Conservation (phyloP, 2,888 invertebrate genomes). For the Ophraella communa region DNA sequence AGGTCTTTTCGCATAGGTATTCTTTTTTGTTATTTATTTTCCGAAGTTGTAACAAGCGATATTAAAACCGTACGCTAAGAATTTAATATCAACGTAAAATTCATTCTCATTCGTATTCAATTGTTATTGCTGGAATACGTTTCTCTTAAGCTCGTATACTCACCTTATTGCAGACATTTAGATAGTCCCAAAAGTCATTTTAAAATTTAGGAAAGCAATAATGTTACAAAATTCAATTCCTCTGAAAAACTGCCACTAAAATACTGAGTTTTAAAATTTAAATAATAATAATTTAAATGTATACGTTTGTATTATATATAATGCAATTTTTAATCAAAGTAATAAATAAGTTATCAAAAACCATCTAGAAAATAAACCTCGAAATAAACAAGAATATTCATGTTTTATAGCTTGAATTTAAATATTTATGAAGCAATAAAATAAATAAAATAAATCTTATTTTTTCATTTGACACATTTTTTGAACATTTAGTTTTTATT, state of each 20-base stretch:
- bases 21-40: conserved; percentile 14
- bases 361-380: background rate
- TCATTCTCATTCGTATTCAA: background rate
- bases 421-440: background rate
- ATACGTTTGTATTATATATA: background rate
- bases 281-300: no score
- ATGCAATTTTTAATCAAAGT: background rate
- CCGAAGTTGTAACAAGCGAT: conserved; percentile 5
- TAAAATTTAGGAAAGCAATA: no score
- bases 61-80: conserved; percentile 5
- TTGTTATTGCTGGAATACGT: background rate
- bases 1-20: no score
- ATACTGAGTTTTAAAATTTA: no score
- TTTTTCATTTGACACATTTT: background rate
- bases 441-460: background rate
- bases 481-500: background rate
- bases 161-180: no score
- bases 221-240: no score
- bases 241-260: no score
- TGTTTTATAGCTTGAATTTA: background rate
- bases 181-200: no score
- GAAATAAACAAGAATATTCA: background rate
- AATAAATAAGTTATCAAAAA: background rate
- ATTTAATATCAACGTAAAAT: conserved; percentile 11
- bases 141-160: background rate